Evolutionary conservation across 2,113 vertebrate species (phyloP), one percentile per base, ranked within the genome.

Genomic region (Ammospiza nelsoni): DNA sequence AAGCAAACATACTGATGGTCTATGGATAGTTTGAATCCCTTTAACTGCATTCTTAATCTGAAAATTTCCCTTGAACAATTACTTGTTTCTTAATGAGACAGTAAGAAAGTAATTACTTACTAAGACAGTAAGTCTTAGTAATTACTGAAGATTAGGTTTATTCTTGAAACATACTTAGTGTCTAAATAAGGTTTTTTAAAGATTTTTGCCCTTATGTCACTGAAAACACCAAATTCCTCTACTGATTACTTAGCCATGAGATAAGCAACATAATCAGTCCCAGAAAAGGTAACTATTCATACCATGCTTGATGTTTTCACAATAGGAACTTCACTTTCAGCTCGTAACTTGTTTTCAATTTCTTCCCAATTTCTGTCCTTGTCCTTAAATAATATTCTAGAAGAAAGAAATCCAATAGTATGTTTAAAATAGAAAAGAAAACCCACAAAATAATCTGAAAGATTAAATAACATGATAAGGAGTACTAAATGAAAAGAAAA

Each of bases 311-410:
- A 99, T 9, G 99, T 99, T 98, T 99, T 99, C 94, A 99, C 98
- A 83, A 99, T 98, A 58, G 99, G 99, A 41, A 99, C 95, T 87
- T 99, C 99, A 95, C 98, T 99, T 92, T 99, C 99, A 21, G 98
- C 96, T 96, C 98, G 97, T 87, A 99, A 96, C 97, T 99, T 99
- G 95, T 86, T 99, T 96, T 99, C 99, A 94, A 99, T 99, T 96
- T 99, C 99, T 54, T 99, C 99, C 99, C 99, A 99, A 73, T 99
- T 99, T 78, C 99, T 98, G 95, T 99, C 99, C 96, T 99, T 99
- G 96, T 99, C 99, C 96, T 99, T 99, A 96, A 99, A 99, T 94
- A 99, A 97, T 97, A 99, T 99, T 98, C 99, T 99, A 95, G 35
- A 98, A 96, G 43, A 72, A 96, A 95, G 80, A 91, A 95, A 90